A percentile compares a stretch with the other conserved stretches of the same genome.
These are phyloP conservation scores for Carassius gibelio DNA, from an alignment of 2,113 vertebrate genomes.

Conservation along the genomic window DNA sequence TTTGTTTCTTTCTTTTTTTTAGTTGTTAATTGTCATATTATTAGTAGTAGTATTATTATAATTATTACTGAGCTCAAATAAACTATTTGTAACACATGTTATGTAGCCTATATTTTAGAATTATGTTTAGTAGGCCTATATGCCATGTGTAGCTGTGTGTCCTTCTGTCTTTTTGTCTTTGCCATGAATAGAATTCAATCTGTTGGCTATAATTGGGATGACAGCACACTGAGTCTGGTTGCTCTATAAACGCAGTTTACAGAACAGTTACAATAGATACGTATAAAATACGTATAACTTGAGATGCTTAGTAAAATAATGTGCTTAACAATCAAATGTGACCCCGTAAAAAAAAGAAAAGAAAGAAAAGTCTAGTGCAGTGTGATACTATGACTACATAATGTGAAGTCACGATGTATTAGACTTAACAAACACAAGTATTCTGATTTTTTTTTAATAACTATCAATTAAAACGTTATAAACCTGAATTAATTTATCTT, in stretches of 20 bases:
- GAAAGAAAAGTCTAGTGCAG: not conserved
- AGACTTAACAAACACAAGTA: not conserved
- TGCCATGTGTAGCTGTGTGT: too few relatives aligned
- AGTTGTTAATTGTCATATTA: not conserved
- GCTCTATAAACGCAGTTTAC: not conserved
- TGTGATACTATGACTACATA: not conserved
- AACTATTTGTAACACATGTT: not conserved
- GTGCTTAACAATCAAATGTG: not conserved
- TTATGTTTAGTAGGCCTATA: too few relatives aligned
- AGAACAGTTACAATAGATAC: not conserved
- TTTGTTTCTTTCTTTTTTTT: not conserved
- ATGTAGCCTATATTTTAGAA: not conserved
- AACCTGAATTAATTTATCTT: not conserved
- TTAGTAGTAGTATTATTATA: not conserved
- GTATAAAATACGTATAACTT: not conserved
- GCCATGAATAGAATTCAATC: not conserved
- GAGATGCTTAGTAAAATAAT: not conserved
- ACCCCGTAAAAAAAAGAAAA: not conserved
- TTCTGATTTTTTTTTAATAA: not conserved
- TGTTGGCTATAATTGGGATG: slow-evolving; percentile 6
- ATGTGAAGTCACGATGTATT: not conserved
- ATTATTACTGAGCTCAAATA: not conserved
- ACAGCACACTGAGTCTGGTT: not conserved
- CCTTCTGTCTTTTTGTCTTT: not conserved
- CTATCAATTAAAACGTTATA: not conserved